A percentile compares a stretch with the other conserved stretches of the same genome.
These are phyloP conservation scores for Gastrophryne carolinensis DNA, from an alignment of 2,797 vertebrate genomes.

Conservation along the genomic window DNA sequence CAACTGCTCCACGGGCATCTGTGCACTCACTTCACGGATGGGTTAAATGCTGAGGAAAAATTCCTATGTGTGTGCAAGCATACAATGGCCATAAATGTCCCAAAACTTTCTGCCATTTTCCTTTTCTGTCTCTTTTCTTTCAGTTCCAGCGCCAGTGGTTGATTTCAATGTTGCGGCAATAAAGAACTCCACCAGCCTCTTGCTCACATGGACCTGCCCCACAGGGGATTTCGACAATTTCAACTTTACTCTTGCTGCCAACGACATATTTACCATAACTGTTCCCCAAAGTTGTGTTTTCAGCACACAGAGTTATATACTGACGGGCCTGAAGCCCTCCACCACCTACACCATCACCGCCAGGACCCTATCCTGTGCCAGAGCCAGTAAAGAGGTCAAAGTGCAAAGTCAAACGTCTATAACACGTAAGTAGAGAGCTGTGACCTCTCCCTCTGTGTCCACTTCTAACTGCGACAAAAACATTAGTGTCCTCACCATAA, in stretches of 20 bases:
- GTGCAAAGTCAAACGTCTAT: slow-evolving; percentile 61
- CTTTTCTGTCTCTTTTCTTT: too few species aligned
- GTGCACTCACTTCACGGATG: too few species aligned
- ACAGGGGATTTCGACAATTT: slow-evolving; percentile 53
- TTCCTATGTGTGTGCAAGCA: too few species aligned
- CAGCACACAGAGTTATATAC: neutral
- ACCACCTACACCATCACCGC: slow-evolving; percentile 62
- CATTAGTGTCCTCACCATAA: neutral
- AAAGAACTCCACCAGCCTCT: slow-evolving; percentile 54
- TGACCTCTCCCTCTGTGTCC: neutral
- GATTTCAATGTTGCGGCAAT: slow-evolving; percentile 56
- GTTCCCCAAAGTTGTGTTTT: rapidly evolving
- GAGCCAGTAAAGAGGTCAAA: slow-evolving; percentile 34
- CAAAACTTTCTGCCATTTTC: too few species aligned
- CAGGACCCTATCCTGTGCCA: slow-evolving; percentile 54
- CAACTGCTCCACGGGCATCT: too few species aligned
- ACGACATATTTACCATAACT: neutral
- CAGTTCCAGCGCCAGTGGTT: slow-evolving; percentile 59
- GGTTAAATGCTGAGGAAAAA: too few species aligned
- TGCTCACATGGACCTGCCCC: slow-evolving; percentile 65
- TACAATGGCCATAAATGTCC: too few species aligned
- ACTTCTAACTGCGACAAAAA: neutral
- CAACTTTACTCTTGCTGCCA: slow-evolving; percentile 44
- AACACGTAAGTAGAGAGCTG: slow-evolving; percentile 61
- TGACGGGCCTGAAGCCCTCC: slow-evolving; percentile 54